These are phyloP conservation scores for Tetranychus cinnabarinus DNA, from an alignment of 1,140 invertebrate genomes.

Conservation along the genomic window DNA sequence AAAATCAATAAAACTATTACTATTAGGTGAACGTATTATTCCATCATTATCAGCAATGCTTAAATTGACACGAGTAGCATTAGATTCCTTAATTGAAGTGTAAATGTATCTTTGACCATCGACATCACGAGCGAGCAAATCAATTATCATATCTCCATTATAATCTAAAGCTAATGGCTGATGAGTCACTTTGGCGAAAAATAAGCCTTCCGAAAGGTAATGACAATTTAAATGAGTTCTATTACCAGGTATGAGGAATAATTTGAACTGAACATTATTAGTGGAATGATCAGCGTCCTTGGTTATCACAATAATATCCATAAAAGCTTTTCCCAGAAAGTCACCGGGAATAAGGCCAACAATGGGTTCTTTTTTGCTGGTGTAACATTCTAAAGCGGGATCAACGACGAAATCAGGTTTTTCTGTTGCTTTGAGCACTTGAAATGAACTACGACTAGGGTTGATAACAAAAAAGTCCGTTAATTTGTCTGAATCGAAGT, in stretches of 20 bases:
- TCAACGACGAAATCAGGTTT: background rate
- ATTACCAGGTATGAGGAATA: slow-evolving; percentile 10
- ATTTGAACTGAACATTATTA: background rate
- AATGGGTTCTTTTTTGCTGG: slow-evolving; percentile 13
- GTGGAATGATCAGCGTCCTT: background rate
- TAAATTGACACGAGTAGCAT: background rate
- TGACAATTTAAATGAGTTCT: slow-evolving; percentile 16
- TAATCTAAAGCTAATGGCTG: slow-evolving; percentile 70
- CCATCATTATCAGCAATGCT: background rate
- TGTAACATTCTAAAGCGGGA: background rate
- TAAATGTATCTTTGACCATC: slow-evolving; percentile 7
- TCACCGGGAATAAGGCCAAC: slow-evolving; percentile 58
- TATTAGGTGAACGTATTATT: slow-evolving; percentile 39
- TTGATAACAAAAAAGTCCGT: slow-evolving; percentile 70
- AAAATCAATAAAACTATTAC: slow-evolving; percentile 62
- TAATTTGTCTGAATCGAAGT: slow-evolving; percentile 84
- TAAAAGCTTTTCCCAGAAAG: slow-evolving; percentile 76
- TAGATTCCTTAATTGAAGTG: background rate
- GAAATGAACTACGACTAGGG: slow-evolving; percentile 33
- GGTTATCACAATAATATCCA: slow-evolving; percentile 64
- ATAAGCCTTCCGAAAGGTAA: slow-evolving; percentile 16
- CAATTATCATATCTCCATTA: slow-evolving; percentile 79
- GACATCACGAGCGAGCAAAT: slow-evolving; percentile 46
- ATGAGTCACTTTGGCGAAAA: slow-evolving; percentile 30
- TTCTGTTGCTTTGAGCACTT: slow-evolving; percentile 40